Evolutionary conservation across 2,113 vertebrate species (phyloP).

Genomic region (Mustela lutreola): DNA sequence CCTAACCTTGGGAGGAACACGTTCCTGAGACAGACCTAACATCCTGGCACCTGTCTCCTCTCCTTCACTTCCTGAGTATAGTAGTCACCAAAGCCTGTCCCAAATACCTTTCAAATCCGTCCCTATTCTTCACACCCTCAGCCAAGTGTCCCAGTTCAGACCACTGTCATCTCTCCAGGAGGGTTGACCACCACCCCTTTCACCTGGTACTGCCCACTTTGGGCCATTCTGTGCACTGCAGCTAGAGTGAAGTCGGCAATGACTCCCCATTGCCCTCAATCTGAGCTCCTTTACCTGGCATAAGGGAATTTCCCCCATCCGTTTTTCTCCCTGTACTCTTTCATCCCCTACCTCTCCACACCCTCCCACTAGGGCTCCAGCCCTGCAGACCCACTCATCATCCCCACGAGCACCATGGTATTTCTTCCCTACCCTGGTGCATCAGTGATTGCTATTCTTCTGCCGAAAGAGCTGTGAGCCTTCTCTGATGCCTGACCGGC

Average conservation of each 20-base stretch:
- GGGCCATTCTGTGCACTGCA: not conserved
- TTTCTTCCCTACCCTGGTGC: not conserved
- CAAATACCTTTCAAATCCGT: not conserved
- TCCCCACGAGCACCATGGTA: not conserved
- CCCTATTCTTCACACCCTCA: not conserved
- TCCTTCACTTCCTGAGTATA: not conserved
- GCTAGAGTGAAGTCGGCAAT: not conserved
- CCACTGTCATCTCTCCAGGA: not conserved
- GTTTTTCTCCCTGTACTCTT: not conserved
- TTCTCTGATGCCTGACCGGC: not conserved
- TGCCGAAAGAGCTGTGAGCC: not conserved
- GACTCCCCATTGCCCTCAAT: not conserved
- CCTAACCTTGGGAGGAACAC: not conserved
- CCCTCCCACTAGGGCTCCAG: not conserved
- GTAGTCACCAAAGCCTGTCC: not conserved
- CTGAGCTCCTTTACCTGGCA: not conserved
- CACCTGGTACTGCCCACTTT: not conserved
- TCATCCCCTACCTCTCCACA: not conserved
- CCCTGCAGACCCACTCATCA: not conserved
- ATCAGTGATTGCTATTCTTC: not conserved
- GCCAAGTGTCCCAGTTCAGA: not conserved
- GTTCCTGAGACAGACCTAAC: not conserved
- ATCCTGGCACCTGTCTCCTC: not conserved
- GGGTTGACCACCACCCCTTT: not conserved
- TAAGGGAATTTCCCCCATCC: not conserved